A percentile compares a stretch with the other conserved stretches of the same genome.
phyloP scores from a whole-genome alignment of 2,113 vertebrate species.

The Galbula dea region DNA sequence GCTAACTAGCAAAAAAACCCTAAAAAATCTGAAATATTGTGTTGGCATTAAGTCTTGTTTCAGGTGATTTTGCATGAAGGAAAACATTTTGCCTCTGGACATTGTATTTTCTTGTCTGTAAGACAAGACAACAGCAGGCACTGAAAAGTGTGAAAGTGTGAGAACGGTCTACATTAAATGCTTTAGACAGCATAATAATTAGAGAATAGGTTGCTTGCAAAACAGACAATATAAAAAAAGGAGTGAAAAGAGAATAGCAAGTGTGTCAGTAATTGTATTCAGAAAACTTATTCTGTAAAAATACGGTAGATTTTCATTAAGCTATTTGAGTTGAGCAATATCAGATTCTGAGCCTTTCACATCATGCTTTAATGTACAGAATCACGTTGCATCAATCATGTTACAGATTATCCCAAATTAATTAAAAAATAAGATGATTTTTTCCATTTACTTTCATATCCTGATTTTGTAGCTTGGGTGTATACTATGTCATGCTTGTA shows the following conservation, averaged over 20 bases:
- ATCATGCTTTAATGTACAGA: neutral
- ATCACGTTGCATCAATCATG: neutral
- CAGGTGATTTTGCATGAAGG: neutral
- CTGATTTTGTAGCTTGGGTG: neutral
- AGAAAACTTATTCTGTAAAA: neutral
- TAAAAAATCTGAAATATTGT: neutral
- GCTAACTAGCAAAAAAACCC: constrained; percentile 5
- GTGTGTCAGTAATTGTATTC: neutral
- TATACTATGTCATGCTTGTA: neutral
- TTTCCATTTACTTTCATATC: neutral
- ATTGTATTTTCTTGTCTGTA: neutral
- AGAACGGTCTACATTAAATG: neutral
- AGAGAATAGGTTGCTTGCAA: neutral
- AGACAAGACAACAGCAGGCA: neutral
- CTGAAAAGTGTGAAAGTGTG: neutral
- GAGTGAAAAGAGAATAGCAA: neutral
- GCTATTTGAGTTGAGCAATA: neutral
- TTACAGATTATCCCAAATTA: neutral
- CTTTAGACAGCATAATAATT: neutral
- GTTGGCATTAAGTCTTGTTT: neutral
- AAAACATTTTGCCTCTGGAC: neutral
- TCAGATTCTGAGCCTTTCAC: neutral
- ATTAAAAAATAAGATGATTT: neutral
- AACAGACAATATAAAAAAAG: neutral
- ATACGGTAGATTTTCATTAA: neutral